These are phyloP conservation scores for Nycticryphes semicollaris DNA, from an alignment of 2,113 vertebrate species.

Conservation along the genomic window DNA sequence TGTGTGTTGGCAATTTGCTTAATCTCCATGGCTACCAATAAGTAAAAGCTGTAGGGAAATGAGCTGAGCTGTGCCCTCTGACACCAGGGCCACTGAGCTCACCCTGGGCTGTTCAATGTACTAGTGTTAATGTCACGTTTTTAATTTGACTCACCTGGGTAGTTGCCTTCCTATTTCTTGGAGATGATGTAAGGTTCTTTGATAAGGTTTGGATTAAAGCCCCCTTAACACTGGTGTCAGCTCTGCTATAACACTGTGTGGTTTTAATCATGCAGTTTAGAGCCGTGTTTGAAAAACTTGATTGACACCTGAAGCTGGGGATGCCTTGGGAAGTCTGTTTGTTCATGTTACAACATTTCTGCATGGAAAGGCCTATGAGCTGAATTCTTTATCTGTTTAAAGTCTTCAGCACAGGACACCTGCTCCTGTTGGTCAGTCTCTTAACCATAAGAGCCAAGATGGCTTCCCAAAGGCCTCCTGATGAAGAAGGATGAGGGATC, in stretches of 20 bases:
- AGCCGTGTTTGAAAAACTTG: neutral
- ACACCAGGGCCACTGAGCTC: neutral
- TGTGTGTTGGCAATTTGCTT: neutral
- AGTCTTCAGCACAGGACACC: neutral
- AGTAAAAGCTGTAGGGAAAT: neutral
- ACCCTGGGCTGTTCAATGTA: neutral
- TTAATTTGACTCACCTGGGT: neutral
- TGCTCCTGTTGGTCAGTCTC: neutral
- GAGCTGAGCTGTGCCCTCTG: neutral
- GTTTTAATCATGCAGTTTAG: neutral
- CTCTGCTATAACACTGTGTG: neutral
- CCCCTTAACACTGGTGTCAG: neutral
- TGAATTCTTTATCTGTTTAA: neutral
- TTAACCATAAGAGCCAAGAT: neutral
- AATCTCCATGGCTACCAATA: neutral
- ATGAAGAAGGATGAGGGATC: neutral
- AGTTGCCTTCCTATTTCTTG: neutral
- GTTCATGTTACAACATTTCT: neutral
- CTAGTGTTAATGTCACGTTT: neutral
- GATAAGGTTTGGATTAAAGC: neutral
- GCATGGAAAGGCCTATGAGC: neutral
- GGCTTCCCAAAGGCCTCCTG: neutral
- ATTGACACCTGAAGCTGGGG: neutral
- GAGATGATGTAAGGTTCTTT: neutral
- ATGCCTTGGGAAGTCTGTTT: neutral